Evolutionary conservation across 2,113 vertebrate species (phyloP), one percentile per base, ranked within the genome.

Genomic region (Macroglossus sobrinus): DNA sequence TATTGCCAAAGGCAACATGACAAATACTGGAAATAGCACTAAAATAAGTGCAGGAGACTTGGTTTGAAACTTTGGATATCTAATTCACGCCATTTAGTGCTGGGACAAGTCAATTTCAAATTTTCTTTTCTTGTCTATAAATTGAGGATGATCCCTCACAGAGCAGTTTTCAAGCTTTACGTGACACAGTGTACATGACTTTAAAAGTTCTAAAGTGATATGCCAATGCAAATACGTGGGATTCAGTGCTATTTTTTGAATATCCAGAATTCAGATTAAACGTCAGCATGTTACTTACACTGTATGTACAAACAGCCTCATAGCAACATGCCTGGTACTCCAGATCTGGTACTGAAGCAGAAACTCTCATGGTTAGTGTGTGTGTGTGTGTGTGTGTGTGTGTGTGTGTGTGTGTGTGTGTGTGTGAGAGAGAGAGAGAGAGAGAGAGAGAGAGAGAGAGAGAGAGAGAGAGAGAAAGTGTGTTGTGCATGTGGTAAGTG

Each of bases 241-340:
- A 33, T 57, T 72, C 18, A 28, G 85, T 68, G 74, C 68, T 92
- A 18, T 24, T 71, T 50, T 92, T 97, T 89, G 68, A 61, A 16
- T 47, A 45, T 59, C 10, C 2, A 72, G 15, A 4, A 90, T 50
- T 96, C 28, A 13, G 24, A 64, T 69, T 95, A 92, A 91, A 78
- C n/a, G 33, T 68, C 4, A 78, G 24, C 92, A 68, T 80, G 81
- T 84, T 66, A 57, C 11, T 92, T 97, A 93, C n/a, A 50, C 84
- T 95, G 45, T 0, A 0, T 95, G 63, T 14, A 50, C 15, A 95
- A 96, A 86, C 24, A 66, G 13, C 21, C 15, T 89, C 53, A 21
- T 3, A 57, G 53, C 43, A 89, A 59, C 13, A 89, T n/a, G 14
- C 9, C n/a, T 82, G 33, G 9, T 79, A 19, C 40, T 84, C 7